A percentile compares a stretch with the other conserved stretches of the same genome.
Evolutionary conservation across 2,888 invertebrate genomes (phyloP).

Genomic region (Adineta ricciae): DNA sequence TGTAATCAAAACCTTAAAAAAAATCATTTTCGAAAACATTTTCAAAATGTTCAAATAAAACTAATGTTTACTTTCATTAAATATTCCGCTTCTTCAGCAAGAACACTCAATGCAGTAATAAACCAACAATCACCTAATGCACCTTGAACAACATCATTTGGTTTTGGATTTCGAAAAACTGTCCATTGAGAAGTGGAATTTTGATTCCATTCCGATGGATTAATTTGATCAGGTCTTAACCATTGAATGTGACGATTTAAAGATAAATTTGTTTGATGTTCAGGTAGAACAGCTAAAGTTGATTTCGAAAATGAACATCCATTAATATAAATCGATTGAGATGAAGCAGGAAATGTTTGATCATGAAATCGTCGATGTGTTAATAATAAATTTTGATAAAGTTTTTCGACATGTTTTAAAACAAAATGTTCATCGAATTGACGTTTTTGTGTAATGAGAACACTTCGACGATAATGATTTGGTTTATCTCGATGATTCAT

Average conservation of each 20-base stretch:
- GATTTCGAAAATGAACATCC: background rate
- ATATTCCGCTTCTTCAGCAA: slow-evolving; percentile 30
- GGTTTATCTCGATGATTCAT: background rate
- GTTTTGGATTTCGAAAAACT: slow-evolving; percentile 29
- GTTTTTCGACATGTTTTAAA: background rate
- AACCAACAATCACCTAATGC: slow-evolving; percentile 33
- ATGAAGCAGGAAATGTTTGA: background rate
- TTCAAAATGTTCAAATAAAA: too few relatives aligned
- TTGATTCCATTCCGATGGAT: background rate
- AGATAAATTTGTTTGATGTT: background rate
- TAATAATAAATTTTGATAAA: background rate
- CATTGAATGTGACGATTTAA: slow-evolving; percentile 22
- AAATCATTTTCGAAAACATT: too few relatives aligned
- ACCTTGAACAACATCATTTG: slow-evolving; percentile 32
- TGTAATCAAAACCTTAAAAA: slow-evolving; percentile 27
- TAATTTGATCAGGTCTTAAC: slow-evolving; percentile 29
- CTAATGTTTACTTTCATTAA: slow-evolving; percentile 16
- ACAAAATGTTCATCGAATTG: slow-evolving; percentile 6
- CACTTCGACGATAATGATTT: background rate
- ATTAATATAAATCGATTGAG: background rate
- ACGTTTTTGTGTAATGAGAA: background rate
- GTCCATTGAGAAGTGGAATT: slow-evolving; percentile 24
- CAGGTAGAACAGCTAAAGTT: background rate
- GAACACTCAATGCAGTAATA: slow-evolving; percentile 29
- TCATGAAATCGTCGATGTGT: background rate